Evolutionary conservation across 2,113 vertebrate species (phyloP).

Genomic region (Thinocorus orbignyianus): DNA sequence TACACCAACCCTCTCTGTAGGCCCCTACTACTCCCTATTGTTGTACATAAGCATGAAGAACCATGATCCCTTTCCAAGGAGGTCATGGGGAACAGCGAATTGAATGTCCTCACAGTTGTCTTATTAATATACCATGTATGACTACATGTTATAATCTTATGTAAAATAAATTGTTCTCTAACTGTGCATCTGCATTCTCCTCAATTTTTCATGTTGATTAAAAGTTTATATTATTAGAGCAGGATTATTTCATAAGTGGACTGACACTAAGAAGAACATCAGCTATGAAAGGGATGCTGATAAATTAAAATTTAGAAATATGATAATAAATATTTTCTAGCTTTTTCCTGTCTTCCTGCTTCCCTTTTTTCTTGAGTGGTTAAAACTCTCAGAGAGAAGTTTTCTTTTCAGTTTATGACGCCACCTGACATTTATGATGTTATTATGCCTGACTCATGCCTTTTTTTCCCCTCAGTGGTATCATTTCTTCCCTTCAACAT

Average conservation of each 20-base stretch:
- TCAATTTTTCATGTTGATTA: background rate
- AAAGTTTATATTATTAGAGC: background rate
- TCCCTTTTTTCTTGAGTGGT: background rate
- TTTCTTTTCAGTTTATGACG: background rate
- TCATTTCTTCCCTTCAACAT: background rate
- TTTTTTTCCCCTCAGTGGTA: background rate
- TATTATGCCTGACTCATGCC: background rate
- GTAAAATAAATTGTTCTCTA: background rate
- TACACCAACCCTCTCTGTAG: background rate
- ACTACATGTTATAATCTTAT: background rate
- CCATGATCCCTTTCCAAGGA: background rate
- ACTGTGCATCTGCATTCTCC: background rate
- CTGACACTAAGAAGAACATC: background rate
- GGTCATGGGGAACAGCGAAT: background rate
- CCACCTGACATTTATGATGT: accelerated
- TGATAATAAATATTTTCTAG: background rate
- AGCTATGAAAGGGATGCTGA: background rate
- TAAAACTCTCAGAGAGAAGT: background rate
- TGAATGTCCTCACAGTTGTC: background rate
- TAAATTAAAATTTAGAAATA: background rate
- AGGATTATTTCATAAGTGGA: background rate
- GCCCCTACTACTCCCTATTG: background rate
- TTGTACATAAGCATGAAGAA: background rate
- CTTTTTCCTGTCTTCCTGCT: background rate
- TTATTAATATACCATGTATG: background rate